Evolutionary conservation across 2,113 vertebrate species (phyloP), one percentile per base, ranked within the genome.

Genomic region (Parus major): DNA sequence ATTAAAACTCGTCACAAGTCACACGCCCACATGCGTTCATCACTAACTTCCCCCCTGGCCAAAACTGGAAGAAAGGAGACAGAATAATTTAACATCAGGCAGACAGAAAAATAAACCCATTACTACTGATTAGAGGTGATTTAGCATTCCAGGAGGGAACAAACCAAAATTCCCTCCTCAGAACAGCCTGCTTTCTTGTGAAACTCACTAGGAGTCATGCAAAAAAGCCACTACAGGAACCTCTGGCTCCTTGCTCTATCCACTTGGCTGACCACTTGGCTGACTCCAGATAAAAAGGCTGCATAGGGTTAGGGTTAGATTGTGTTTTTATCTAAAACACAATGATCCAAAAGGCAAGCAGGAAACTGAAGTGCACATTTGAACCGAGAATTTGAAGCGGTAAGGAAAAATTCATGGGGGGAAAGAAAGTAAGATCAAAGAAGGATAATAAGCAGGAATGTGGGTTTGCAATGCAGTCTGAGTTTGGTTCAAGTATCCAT

Each of bases 261-360:
- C 77, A 36, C 0, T 1, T 18, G 16, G 35, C 66, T 28, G 33
- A 82, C 47, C 70, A 23, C 61, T 27, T 1, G 0, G 25, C 33
- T 5, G n/a, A 36, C 41, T 56, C 3, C 21, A 80, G 78, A 60
- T 49, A 35, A 55, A 49, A 73, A 16, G 21, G 47, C 60, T 27
- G 56, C 78, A 68, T 33, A 85, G 39, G 39, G 39, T 39, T 39
- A 39, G 39, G 39, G 39, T 39, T 39, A 39, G 63, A 29, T 6
- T 31, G 56, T 25, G 28, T 9, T 75, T 49, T 86, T 23, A 28
- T 29, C 77, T 27, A 31, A 42, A 41, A 52, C 9, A 41, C 33
- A 36, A 12, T 12, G 8, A 47, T 1, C 31, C 42, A 41, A 47
- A 70, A 82, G 61, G 39, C 41, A 57, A 72, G 63, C 31, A 69